Conservation (phyloP, 2,888 invertebrate species). For the Drosophila paranaensis region DNA sequence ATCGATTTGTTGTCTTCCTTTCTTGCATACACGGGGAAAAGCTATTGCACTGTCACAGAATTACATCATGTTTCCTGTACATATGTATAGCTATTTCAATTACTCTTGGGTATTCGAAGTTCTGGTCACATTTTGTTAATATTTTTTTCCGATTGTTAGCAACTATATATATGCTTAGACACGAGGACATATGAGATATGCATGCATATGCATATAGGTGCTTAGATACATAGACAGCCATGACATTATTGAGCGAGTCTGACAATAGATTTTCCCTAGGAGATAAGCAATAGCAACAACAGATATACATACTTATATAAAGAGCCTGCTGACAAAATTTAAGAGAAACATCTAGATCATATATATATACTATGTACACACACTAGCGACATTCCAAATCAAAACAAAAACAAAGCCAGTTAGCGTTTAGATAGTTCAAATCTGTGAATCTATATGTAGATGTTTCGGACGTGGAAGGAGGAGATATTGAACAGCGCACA, state of each 20-base stretch:
- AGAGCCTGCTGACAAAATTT: slow-evolving; percentile 19
- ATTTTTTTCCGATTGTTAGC: background rate
- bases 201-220: slow-evolving; percentile 23
- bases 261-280: slow-evolving; percentile 27
- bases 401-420: slow-evolving; percentile 31
- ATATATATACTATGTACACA: background rate
- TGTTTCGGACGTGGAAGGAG: slow-evolving; percentile 27
- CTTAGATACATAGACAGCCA: slow-evolving; percentile 19
- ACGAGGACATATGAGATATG: background rate
- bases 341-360: slow-evolving; percentile 10
- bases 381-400: slow-evolving; percentile 21
- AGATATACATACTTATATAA: slow-evolving; percentile 3
- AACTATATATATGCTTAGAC: background rate
- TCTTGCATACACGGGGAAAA: slow-evolving; percentile 3
- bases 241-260: slow-evolving; percentile 24
- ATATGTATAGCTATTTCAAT: slow-evolving; percentile 11
- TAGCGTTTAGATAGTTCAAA: slow-evolving; percentile 58
- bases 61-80: slow-evolving; percentile 11
- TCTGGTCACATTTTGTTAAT: background rate
- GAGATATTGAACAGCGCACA: slow-evolving; percentile 67
- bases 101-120: background rate
- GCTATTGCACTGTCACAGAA: background rate
- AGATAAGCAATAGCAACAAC: slow-evolving; percentile 14
- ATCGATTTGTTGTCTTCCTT: slow-evolving; percentile 17
- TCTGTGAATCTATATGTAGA: slow-evolving; percentile 43